These are phyloP conservation scores for Rana temporaria DNA, from an alignment of 2,113 vertebrate genomes.

Conservation along the genomic window DNA sequence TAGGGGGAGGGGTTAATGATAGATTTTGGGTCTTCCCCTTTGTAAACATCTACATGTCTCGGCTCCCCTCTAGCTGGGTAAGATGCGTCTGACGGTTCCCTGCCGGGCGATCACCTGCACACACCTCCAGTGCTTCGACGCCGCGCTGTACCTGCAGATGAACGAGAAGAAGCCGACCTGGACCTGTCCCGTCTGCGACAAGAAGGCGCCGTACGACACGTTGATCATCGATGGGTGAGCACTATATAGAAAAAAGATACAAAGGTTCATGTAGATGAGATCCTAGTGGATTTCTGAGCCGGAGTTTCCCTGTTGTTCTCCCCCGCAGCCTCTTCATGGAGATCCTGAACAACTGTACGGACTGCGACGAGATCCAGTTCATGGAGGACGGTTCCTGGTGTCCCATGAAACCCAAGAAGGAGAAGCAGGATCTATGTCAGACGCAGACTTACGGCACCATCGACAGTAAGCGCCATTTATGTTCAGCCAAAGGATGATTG, in stretches of 20 bases:
- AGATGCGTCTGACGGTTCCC: constrained; percentile 74
- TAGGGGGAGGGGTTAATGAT: too few species aligned
- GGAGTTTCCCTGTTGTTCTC: neutral
- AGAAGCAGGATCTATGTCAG: constrained; percentile 74
- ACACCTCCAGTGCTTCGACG: constrained; percentile 79
- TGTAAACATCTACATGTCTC: neutral
- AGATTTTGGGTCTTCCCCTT: too few species aligned
- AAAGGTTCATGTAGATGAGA: too few species aligned
- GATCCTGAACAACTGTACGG: constrained; percentile 76
- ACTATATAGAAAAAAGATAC: too few species aligned
- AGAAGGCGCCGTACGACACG: constrained; percentile 76
- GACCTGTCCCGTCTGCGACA: constrained; percentile 78
- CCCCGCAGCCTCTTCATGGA: constrained; percentile 73
- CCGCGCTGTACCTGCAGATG: constrained; percentile 78
- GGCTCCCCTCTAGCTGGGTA: constrained; percentile 69
- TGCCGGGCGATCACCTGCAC: constrained; percentile 75
- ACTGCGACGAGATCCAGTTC: constrained; percentile 80
- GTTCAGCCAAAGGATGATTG: too few species aligned
- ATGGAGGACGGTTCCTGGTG: constrained; percentile 80
- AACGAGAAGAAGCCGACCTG: constrained; percentile 80
- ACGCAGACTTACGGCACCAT: constrained; percentile 64
- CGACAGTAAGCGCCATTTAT: constrained; percentile 63
- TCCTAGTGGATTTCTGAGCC: too few species aligned
- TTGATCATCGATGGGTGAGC: constrained; percentile 78
- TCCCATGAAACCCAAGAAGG: constrained; percentile 78